Evolutionary conservation across 1,140 invertebrate species (phyloP).

Genomic region (Drosophila leontia): DNA sequence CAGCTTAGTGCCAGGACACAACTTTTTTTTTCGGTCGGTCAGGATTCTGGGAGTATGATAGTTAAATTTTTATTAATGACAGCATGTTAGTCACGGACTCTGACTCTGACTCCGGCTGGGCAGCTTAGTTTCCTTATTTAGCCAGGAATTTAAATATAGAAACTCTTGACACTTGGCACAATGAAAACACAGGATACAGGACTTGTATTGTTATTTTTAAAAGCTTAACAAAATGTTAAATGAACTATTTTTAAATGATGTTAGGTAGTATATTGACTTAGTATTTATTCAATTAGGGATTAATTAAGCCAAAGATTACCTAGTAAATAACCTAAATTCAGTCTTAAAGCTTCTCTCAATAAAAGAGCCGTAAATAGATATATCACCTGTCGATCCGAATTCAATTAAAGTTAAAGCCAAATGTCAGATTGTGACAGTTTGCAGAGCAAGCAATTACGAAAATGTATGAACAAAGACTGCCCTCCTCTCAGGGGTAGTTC

Average conservation of each 20-base stretch:
- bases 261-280: neutral
- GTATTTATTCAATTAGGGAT: too few species aligned
- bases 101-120: slow-evolving; percentile 1
- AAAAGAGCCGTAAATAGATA: neutral
- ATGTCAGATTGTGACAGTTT: slow-evolving; percentile 8
- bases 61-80: slow-evolving; percentile 77
- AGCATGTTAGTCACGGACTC: slow-evolving; percentile 50
- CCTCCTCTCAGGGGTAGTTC: neutral
- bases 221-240: neutral
- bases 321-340: neutral
- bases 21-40: slow-evolving; percentile 10
- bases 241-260: neutral
- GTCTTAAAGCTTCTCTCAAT: neutral
- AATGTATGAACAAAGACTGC: neutral
- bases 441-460: neutral
- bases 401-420: neutral
- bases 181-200: neutral
- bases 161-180: slow-evolving; percentile 37
- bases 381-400: neutral
- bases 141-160: slow-evolving; percentile 4
- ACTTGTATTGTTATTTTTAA: neutral
- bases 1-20: slow-evolving; percentile 62
- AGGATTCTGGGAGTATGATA: slow-evolving; percentile 50
- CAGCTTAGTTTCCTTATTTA: slow-evolving; percentile 40
- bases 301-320: too few species aligned